Evolutionary conservation across 2,888 invertebrate genomes (phyloP).

Genomic region (Fabriciana adippe): DNA sequence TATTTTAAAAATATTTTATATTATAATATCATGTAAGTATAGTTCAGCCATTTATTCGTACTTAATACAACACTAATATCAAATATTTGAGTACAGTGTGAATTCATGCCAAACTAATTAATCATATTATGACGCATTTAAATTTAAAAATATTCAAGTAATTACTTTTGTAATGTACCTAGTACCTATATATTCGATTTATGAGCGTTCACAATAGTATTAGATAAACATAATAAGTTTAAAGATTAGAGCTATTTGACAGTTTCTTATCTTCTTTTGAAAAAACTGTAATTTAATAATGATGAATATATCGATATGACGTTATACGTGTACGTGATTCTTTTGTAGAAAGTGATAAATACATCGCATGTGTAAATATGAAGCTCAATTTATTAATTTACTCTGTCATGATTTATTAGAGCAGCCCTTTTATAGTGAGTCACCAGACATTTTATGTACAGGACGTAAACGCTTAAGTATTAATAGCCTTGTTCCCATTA

Average conservation of each 20-base stretch:
- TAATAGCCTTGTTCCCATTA: slow-evolving; percentile 17
- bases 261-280: slow-evolving; percentile 29
- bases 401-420: slow-evolving; percentile 31
- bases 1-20: too few relatives aligned
- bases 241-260: slow-evolving; percentile 31
- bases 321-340: not conserved
- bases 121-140: too few relatives aligned
- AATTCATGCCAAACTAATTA: too few relatives aligned
- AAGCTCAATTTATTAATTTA: slow-evolving; percentile 20
- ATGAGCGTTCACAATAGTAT: slow-evolving; percentile 6
- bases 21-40: too few relatives aligned
- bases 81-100: too few relatives aligned
- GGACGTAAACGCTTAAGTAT: slow-evolving; percentile 29
- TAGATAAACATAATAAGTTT: slow-evolving; percentile 29
- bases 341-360: not conserved
- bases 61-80: too few relatives aligned
- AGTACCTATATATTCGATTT: not conserved
- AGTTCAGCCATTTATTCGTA: too few relatives aligned
- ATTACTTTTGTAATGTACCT: not conserved
- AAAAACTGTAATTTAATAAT: slow-evolving; percentile 4
- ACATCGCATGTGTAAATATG: slow-evolving; percentile 12
- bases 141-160: too few relatives aligned
- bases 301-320: not conserved
- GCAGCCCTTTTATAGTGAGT: slow-evolving; percentile 34
- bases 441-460: slow-evolving; percentile 28